Evolutionary conservation across 2,888 invertebrate genomes (phyloP).

Genomic region (Chironomus riparius): DNA sequence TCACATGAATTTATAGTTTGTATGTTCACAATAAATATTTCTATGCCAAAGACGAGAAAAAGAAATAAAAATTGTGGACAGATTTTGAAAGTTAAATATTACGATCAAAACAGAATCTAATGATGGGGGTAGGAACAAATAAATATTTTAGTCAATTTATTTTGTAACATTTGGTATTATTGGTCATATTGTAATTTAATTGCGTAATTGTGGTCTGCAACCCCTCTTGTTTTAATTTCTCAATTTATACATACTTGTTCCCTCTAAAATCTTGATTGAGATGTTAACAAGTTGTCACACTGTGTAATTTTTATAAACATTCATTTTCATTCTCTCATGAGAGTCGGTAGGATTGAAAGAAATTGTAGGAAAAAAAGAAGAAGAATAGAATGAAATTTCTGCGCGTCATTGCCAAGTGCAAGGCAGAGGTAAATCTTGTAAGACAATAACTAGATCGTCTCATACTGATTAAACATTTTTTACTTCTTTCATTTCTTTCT

Average conservation of each 20-base stretch:
- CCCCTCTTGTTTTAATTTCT: not conserved
- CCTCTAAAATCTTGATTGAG: conserved; percentile 12
- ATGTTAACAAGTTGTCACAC: conserved; percentile 24
- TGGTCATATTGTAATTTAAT: conserved; percentile 16
- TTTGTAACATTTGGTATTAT: conserved; percentile 24
- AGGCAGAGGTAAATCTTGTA: not conserved
- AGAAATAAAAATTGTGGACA: conserved; percentile 18
- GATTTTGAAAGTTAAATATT: not conserved
- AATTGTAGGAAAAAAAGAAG: not conserved
- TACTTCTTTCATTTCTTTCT: not conserved
- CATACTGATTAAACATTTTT: not conserved
- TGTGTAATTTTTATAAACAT: not conserved
- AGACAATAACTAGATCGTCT: conserved; percentile 14
- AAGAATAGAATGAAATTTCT: not conserved
- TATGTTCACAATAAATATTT: not conserved
- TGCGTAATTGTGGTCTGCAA: conserved; percentile 1
- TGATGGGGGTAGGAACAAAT: not conserved
- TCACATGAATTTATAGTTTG: not conserved
- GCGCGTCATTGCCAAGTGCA: conserved; percentile 8
- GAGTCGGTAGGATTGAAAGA: not conserved
- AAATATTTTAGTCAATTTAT: conserved; percentile 12
- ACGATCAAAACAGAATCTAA: not conserved
- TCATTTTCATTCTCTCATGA: not conserved
- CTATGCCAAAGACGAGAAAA: not conserved
- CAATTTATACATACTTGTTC: not conserved